Evolutionary conservation across 2,113 vertebrate species (phyloP).

Genomic region (Vicugna pacos): DNA sequence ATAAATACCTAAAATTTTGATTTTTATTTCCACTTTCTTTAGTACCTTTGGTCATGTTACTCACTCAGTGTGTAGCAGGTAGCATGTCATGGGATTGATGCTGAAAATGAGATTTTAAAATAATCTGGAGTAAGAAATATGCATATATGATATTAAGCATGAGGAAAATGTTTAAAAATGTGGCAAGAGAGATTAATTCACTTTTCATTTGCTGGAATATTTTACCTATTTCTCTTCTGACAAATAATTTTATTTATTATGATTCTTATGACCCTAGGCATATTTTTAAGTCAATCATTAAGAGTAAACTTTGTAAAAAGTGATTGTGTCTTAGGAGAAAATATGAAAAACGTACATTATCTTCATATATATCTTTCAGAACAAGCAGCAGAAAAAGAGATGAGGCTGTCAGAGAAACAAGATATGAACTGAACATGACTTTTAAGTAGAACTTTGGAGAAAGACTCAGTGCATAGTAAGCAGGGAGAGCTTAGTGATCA

Average conservation of each 20-base stretch:
- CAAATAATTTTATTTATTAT: neutral
- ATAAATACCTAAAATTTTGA: neutral
- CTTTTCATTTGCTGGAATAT: neutral
- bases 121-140: neutral
- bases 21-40: constrained; percentile 28
- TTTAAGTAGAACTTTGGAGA: neutral
- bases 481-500: neutral
- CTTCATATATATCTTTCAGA: neutral
- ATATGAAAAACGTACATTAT: neutral
- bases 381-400: neutral
- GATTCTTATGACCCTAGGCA: neutral
- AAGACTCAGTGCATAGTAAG: neutral
- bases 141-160: neutral
- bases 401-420: neutral
- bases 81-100: neutral
- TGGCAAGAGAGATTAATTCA: neutral
- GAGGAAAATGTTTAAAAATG: neutral
- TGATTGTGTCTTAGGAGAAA: neutral
- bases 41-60: neutral
- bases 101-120: neutral
- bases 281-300: neutral
- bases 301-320: neutral
- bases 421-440: neutral
- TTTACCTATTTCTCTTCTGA: neutral
- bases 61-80: neutral